Evolutionary conservation across 2,888 invertebrate species (phyloP).

Genomic region (Sesia bembeciformis): DNA sequence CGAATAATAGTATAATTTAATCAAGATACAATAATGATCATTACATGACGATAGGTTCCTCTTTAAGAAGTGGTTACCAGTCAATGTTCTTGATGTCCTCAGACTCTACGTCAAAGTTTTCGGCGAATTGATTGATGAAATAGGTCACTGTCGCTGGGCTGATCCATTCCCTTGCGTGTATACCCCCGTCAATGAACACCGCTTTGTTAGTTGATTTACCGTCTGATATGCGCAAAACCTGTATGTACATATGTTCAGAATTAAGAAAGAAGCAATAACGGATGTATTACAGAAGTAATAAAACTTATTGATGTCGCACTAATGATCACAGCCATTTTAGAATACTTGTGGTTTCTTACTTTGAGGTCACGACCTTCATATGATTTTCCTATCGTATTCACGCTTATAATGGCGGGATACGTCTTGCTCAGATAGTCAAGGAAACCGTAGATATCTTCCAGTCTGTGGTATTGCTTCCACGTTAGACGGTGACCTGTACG

Average conservation of each 20-base stretch:
- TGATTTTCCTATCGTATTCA: slow-evolving; percentile 84
- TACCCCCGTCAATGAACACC: slow-evolving; percentile 86
- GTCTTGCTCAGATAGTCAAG: slow-evolving; percentile 85
- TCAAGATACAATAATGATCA: no score
- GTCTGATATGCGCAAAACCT: slow-evolving; percentile 78
- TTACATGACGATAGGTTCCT: no score
- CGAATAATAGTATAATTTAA: background rate
- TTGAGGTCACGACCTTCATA: slow-evolving; percentile 83
- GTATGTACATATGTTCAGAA: slow-evolving; percentile 2
- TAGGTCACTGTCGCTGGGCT: slow-evolving; percentile 88
- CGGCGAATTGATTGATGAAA: slow-evolving; percentile 83
- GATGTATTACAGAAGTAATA: background rate
- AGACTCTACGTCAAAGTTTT: slow-evolving; percentile 81
- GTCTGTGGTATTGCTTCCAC: slow-evolving; percentile 86
- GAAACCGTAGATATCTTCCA: slow-evolving; percentile 84
- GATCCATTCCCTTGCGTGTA: slow-evolving; percentile 95
- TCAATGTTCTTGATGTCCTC: slow-evolving; percentile 62
- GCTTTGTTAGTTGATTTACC: slow-evolving; percentile 79
- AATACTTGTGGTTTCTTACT: slow-evolving; percentile 39
- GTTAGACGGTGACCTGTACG: slow-evolving; percentile 75
- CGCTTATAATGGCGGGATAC: slow-evolving; percentile 82
- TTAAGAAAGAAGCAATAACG: slow-evolving; percentile 5
- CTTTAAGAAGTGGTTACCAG: slow-evolving; percentile 28
- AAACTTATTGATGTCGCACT: background rate
- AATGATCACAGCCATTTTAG: no score